Conservation (phyloP, 1,140 invertebrate species). For the Wiebesia pumilae region DNA sequence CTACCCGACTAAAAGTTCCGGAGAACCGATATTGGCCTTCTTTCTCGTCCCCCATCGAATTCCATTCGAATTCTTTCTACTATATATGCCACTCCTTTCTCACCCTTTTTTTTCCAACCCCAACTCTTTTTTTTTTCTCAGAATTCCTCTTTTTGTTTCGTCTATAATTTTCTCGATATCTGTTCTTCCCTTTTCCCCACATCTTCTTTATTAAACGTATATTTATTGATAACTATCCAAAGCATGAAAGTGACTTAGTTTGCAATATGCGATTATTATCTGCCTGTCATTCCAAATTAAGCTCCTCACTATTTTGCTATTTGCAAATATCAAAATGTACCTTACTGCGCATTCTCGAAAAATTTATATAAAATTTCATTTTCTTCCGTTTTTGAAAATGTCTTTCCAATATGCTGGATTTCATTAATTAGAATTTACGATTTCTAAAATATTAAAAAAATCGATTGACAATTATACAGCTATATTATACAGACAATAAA, state of each 20-base stretch:
- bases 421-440: neutral
- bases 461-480: neutral
- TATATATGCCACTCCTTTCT: too few relatives aligned
- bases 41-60: slow-evolving; percentile 24
- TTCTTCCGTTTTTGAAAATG: neutral
- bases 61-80: neutral
- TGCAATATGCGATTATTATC: too few relatives aligned
- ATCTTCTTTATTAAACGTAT: too few relatives aligned
- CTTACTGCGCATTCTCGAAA: neutral
- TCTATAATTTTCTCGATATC: too few relatives aligned
- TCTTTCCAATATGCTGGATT: neutral
- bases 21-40: slow-evolving; percentile 57
- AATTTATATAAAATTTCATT: neutral
- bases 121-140: too few relatives aligned
- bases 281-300: too few relatives aligned
- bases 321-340: neutral
- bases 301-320: neutral
- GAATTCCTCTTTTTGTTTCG: too few relatives aligned
- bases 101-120: too few relatives aligned
- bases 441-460: neutral
- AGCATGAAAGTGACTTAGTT: too few relatives aligned
- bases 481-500: neutral
- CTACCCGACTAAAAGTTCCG: slow-evolving; percentile 66
- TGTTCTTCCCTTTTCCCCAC: too few relatives aligned
- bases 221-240: too few relatives aligned